Base-by-base conservation (phyloP, 1,140 invertebrate genomes). In the Portunus trituberculatus region DNA sequence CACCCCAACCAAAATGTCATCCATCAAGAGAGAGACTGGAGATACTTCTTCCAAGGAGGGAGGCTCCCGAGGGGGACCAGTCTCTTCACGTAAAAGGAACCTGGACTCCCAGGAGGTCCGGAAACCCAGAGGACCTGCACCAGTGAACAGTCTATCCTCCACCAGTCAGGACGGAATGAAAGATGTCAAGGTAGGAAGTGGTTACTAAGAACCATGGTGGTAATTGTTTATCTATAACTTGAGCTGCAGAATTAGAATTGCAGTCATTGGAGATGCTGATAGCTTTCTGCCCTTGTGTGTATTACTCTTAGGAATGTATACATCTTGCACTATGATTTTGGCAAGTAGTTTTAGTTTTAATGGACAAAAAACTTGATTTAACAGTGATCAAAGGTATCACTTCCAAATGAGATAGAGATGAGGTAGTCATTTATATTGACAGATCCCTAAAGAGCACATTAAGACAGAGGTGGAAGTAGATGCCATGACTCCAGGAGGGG, bases 1-100 rank as follows among this genome's bases (percentile, higher is more conserved):
- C 31, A 91, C 90, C 39, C 94, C 90, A 16, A 92, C 91, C 91
- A 95, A 95, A 92, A 48, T 92, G 6, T 95, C 91, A 25, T 88
- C 94, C 84, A 82, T 82, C 14, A 95, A 92, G 52, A 95, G 83
- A 29, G 94, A 93, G 28, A 31, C n/a, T 29, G 86, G 91, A 14
- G 94, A 92, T 14, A 16, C 46, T n/a, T 16, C 46, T 20, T 52
- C 59, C 46, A 88, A 86, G n/a, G 94, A 92, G n/a, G 29, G 86
- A 52, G 48, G 91, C 83, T 39, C 25, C 20, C 48, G 90, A n/a
- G 82, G 83, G 29, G 89, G 89, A 28, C 46, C 1, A n/a, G 25
- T n/a, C 14, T 14, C 90, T 29, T 76, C 94, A n/a, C 94, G 84
- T 20, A 92, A 86, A 92, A 88, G 92, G 94, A 87, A 92, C 82